These are phyloP conservation scores for Danaus chrysippus DNA, from an alignment of 2,888 invertebrate species.

Conservation along the genomic window DNA sequence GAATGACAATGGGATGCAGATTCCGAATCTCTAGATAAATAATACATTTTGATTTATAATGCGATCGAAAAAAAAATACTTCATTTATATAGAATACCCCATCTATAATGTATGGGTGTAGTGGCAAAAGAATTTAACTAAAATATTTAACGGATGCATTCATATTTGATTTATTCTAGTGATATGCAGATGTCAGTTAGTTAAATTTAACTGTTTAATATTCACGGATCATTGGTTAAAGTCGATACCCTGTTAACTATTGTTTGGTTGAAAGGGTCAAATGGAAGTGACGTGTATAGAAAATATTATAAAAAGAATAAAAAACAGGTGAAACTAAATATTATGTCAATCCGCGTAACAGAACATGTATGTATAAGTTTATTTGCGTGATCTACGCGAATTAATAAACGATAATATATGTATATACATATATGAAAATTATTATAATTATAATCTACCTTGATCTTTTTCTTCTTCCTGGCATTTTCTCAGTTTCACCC, in stretches of 20 bases:
- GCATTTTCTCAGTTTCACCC: too few relatives aligned
- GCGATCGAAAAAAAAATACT: constrained; percentile 76
- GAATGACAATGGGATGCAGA: constrained; percentile 78
- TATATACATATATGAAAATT: too few relatives aligned
- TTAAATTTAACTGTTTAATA: constrained; percentile 74
- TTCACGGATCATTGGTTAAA: constrained; percentile 73
- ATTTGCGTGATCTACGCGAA: too few relatives aligned
- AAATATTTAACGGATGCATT: constrained; percentile 77
- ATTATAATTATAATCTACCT: too few relatives aligned
- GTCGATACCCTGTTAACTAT: constrained; percentile 73
- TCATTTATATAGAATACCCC: constrained; percentile 76
- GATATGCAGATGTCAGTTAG: constrained; percentile 77
- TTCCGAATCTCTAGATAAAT: constrained; percentile 77
- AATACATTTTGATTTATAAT: constrained; percentile 80
- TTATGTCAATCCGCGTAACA: too few relatives aligned
- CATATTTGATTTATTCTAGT: constrained; percentile 78
- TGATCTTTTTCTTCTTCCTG: too few relatives aligned
- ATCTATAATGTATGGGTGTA: constrained; percentile 75
- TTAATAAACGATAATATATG: too few relatives aligned
- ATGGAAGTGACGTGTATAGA: constrained; percentile 12
- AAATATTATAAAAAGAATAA: neutral
- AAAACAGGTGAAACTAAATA: too few relatives aligned
- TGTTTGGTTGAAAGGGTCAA: constrained; percentile 44
- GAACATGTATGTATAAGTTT: too few relatives aligned
- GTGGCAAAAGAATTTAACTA: constrained; percentile 73